Evolutionary conservation across 92 coral and sea anemone genomes (phyloP).

Genomic region (Siderastrea radians): DNA sequence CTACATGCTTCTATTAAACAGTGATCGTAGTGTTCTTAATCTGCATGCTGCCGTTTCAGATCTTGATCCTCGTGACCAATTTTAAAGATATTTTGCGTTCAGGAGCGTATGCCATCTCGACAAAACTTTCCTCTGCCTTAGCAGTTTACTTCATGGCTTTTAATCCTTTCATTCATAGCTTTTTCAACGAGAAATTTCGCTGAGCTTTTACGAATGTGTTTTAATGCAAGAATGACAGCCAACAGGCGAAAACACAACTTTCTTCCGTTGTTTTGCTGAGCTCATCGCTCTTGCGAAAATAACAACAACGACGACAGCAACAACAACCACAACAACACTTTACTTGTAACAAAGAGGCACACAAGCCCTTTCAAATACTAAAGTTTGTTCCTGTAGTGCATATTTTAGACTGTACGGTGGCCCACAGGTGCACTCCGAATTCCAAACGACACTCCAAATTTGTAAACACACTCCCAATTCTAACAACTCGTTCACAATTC

Average conservation of each 20-base stretch:
- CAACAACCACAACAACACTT: no score
- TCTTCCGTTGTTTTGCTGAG: slow-evolving; percentile 33
- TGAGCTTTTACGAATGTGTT: slow-evolving; percentile 84
- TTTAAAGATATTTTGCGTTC: slow-evolving; percentile 9
- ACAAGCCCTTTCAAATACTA: no score
- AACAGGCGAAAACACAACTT: not conserved
- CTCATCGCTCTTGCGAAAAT: slow-evolving; percentile 18
- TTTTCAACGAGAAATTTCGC: slow-evolving; percentile 93
- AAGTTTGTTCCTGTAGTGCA: no score
- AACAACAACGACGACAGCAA: not conserved
- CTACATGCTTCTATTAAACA: slow-evolving; percentile 78
- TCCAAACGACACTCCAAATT: no score
- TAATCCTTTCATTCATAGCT: slow-evolving; percentile 95
- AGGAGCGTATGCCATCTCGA: not conserved
- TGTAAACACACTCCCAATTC: no score
- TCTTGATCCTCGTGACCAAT: slow-evolving; percentile 33
- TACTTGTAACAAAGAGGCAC: no score
- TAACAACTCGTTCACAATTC: no score
- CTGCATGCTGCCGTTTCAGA: slow-evolving; percentile 87
- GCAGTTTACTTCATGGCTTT: slow-evolving; percentile 81
- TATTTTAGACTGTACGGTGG: no score
- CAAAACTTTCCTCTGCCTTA: slow-evolving; percentile 45
- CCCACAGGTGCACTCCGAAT: no score
- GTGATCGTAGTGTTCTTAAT: slow-evolving; percentile 81
- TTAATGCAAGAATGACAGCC: slow-evolving; percentile 42